Conservation (phyloP, 2,888 invertebrate genomes). For the Drosophila setosimentum region DNA sequence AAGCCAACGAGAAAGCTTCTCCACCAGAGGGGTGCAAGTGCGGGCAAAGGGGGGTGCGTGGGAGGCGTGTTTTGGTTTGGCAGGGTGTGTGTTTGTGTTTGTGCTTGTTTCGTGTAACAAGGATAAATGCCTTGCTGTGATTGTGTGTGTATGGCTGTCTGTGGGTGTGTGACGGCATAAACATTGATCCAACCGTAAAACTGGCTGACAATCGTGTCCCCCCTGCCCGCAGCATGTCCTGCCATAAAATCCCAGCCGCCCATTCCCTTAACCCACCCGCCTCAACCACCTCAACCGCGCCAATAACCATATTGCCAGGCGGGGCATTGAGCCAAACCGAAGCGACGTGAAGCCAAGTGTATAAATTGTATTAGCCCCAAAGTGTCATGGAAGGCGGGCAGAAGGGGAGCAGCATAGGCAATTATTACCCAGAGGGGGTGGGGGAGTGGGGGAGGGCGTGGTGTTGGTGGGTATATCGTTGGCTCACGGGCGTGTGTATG, state of each 20-base stretch:
- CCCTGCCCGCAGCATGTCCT: constrained; percentile 23
- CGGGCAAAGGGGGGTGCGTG: neutral
- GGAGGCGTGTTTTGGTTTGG: neutral
- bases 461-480: neutral
- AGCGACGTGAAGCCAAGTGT: constrained; percentile 79
- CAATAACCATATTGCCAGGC: constrained; percentile 26
- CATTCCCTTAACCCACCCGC: neutral
- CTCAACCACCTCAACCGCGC: neutral
- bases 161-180: constrained; percentile 66
- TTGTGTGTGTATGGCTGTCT: constrained; percentile 46
- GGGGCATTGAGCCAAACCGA: constrained; percentile 77
- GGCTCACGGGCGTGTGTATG: constrained; percentile 19
- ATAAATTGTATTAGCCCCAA: constrained; percentile 81
- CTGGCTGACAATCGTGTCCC: constrained; percentile 74
- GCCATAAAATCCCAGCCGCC: constrained; percentile 20
- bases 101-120: constrained; percentile 64
- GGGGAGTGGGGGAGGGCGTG: neutral
- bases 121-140: constrained; percentile 74
- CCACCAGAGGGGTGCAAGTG: constrained; percentile 1
- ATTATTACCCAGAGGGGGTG: constrained; percentile 36
- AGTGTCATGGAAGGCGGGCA: constrained; percentile 65
- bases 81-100: constrained; percentile 17
- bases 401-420: constrained; percentile 55
- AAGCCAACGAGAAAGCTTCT: constrained; percentile 56
- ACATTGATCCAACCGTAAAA: constrained; percentile 81